A percentile compares a stretch with the other conserved stretches of the same genome.
Evolutionary conservation across 2,797 vertebrate species (phyloP).

Genomic region (Trichosurus vulpecula): DNA sequence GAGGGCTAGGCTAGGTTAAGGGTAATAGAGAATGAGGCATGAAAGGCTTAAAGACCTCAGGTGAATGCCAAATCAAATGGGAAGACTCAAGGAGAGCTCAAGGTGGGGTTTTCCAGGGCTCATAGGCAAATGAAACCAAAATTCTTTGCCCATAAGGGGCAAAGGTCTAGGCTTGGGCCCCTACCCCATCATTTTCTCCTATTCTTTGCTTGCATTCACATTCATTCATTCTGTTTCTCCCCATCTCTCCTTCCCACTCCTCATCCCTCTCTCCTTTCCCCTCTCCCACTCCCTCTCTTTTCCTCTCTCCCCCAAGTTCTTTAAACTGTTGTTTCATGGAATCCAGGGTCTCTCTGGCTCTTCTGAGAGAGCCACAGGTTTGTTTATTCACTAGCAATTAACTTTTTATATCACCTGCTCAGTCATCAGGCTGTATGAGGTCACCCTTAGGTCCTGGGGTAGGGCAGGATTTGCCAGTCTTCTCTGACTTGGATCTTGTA

Average conservation of each 20-base stretch:
- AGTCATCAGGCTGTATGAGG: neutral
- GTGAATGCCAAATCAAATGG: too few species aligned
- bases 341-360: neutral
- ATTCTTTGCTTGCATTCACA: too few species aligned
- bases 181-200: too few species aligned
- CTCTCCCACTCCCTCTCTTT: neutral
- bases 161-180: too few species aligned
- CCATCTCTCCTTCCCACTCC: too few species aligned
- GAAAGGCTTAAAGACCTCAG: too few species aligned
- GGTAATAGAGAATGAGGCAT: too few species aligned
- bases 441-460: neutral
- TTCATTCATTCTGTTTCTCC: neutral
- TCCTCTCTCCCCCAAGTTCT: neutral
- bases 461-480: neutral
- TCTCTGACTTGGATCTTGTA: neutral
- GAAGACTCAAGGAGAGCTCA: too few species aligned
- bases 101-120: too few species aligned
- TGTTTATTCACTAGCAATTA: neutral
- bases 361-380: neutral
- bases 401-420: neutral
- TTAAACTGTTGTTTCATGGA: neutral
- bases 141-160: too few species aligned
- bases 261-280: neutral
- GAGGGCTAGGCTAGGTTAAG: too few species aligned
- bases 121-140: too few species aligned